Evolutionary conservation across 2,113 vertebrate genomes (phyloP).

Genomic region (Callocephalon fimbriatum): DNA sequence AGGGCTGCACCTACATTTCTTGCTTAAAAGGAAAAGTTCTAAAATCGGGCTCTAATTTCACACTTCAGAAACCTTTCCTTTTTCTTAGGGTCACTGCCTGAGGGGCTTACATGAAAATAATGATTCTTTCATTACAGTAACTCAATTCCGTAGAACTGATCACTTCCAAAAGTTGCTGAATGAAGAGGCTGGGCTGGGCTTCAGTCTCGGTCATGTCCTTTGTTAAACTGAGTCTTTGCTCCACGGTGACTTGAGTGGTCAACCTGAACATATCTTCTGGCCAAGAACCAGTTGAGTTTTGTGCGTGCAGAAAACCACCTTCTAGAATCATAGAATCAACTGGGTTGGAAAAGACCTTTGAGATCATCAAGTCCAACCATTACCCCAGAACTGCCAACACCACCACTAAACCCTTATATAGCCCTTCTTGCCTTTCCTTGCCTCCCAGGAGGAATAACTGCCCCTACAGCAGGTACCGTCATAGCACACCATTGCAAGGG

Average conservation of each 20-base stretch:
- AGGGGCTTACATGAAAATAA: neutral
- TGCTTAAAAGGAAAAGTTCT: neutral
- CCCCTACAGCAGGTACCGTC: neutral
- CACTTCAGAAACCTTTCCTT: neutral
- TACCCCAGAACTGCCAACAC: neutral
- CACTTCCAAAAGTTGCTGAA: neutral
- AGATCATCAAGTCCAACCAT: neutral
- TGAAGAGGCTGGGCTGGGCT: neutral
- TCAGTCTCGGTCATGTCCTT: neutral
- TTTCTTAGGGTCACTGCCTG: neutral
- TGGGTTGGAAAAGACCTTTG: neutral
- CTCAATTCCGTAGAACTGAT: neutral
- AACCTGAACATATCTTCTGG: fast-evolving
- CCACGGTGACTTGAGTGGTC: neutral
- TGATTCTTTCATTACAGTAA: neutral
- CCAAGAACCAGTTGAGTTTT: neutral
- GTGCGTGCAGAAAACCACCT: neutral
- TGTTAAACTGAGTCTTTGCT: neutral
- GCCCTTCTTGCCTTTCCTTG: neutral
- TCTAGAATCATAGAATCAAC: neutral
- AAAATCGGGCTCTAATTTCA: neutral
- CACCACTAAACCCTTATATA: neutral
- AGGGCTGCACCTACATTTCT: neutral
- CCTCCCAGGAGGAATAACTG: neutral
- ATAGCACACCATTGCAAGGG: neutral